phyloP scores from a whole-genome alignment of 2,113 vertebrate genomes.

The Anolis sagrei region DNA sequence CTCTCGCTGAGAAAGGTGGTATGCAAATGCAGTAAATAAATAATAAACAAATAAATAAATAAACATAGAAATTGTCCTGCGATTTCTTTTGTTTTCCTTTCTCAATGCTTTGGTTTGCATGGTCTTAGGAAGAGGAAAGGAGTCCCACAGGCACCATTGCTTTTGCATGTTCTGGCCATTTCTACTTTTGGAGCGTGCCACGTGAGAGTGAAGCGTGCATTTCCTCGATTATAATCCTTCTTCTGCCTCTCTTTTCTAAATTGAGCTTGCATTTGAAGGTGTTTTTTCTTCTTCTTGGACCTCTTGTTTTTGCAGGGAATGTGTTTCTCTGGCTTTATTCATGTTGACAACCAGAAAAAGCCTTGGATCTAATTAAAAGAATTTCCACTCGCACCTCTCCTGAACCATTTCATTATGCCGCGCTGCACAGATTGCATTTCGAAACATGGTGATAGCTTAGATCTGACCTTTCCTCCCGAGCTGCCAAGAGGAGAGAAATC shows the following conservation, averaged over 20 bases:
- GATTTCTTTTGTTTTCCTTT: slow-evolving; percentile 13
- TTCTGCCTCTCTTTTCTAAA: slow-evolving; percentile 47
- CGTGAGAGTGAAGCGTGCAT: background rate
- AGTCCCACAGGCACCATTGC: background rate
- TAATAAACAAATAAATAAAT: too few species aligned
- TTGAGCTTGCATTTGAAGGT: slow-evolving; percentile 66
- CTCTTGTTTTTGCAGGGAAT: slow-evolving; percentile 73
- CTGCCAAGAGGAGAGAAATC: slow-evolving; percentile 82
- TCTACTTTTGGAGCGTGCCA: slow-evolving; percentile 21
- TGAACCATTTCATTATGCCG: slow-evolving; percentile 88
- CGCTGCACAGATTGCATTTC: slow-evolving; percentile 86
- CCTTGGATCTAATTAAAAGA: slow-evolving; percentile 89
- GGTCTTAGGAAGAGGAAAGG: background rate
- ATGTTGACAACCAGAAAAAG: slow-evolving; percentile 89
- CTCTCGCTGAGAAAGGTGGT: too few species aligned
- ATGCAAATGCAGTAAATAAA: too few species aligned
- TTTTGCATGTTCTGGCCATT: slow-evolving; percentile 8
- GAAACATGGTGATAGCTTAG: slow-evolving; percentile 86
- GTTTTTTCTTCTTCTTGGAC: slow-evolving; percentile 68
- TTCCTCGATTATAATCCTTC: background rate
- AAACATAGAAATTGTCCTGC: too few species aligned
- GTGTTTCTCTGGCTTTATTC: slow-evolving; percentile 82
- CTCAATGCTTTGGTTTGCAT: background rate
- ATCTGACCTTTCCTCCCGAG: slow-evolving; percentile 84
- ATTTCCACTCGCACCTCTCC: slow-evolving; percentile 86